These are phyloP conservation scores for Patiria pectinifera DNA, from an alignment of 53 echinoderm and acorn worm species.

Conservation along the genomic window DNA sequence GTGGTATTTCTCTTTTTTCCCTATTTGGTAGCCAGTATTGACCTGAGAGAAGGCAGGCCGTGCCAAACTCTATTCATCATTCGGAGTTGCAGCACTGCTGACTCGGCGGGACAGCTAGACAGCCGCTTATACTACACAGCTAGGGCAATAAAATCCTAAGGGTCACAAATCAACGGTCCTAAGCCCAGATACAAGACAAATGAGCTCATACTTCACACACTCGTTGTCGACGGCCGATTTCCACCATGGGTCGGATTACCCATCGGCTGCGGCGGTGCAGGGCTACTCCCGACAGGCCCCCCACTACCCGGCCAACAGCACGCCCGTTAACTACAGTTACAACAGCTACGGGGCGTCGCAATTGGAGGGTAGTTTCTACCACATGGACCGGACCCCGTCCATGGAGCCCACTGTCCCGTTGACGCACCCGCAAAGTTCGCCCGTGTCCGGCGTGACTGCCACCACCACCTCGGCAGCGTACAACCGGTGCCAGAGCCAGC, in stretches of 20 bases:
- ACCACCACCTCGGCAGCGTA: conserved; percentile 63
- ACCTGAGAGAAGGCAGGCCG: conserved; percentile 52
- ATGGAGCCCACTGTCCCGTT: conserved; percentile 66
- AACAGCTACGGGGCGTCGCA: conserved; percentile 60
- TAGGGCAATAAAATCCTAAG: conserved; percentile 67
- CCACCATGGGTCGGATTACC: conserved; percentile 80
- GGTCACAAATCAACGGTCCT: conserved; percentile 66
- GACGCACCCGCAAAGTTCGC: conserved; percentile 58
- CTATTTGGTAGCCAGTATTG: conserved; percentile 60
- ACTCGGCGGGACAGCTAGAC: conserved; percentile 59
- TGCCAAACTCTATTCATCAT: conserved; percentile 63
- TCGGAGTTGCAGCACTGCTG: conserved; percentile 28
- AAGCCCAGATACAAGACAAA: conserved; percentile 72
- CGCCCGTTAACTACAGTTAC: conserved; percentile 77
- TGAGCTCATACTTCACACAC: conserved; percentile 92
- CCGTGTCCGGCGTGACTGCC: conserved; percentile 62
- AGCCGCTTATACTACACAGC: conserved; percentile 31
- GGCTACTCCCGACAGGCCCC: conserved; percentile 69
- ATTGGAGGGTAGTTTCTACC: conserved; percentile 73
- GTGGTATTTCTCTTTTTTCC: conserved; percentile 57
- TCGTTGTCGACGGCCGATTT: conserved; percentile 84
- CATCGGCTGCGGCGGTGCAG: conserved; percentile 67
- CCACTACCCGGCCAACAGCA: conserved; percentile 67
- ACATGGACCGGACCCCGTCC: conserved; percentile 68
- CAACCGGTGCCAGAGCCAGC: conserved; percentile 52